Evolutionary conservation across 1,140 invertebrate species (phyloP), one percentile per base, ranked within the genome.

Genomic region (Bombus confusus): DNA sequence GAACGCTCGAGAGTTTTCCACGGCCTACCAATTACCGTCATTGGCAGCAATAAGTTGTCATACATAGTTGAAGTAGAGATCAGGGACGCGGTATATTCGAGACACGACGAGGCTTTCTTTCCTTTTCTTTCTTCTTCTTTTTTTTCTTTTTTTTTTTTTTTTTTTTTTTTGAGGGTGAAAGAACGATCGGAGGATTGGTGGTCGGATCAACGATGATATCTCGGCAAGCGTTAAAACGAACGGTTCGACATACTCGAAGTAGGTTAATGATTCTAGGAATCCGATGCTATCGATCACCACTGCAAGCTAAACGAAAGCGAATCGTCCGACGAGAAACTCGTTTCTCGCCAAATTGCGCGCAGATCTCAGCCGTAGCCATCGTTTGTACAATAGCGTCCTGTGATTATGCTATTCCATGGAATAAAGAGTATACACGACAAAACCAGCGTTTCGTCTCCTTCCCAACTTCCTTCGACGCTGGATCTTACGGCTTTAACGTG

Each of bases 261-360:
- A 52, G 74, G 74, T 76, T 62, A 82, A 57, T 34, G 52, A 74
- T 76, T 39, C 41, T 28, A 76, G 62, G 47, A 76, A 77, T 83
- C 41, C 39, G 47, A 71, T 15, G 43, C 72, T 66, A 52, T 83
- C 72, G 41, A 76, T 68, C 57, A 41, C 43, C n/a, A 18, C n/a
- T 62, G 34, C 5, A 57, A 62, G 39, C 34, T 77, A 41, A 62
- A 75, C 31, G 73, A 83, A 83, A 83, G 73, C 39, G 73, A 83
- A 77, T 75, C 62, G 80, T 34, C 3, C 72, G 12, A 52, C 41
- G 41, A n/a, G 73, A 47, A 83, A 77, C 73, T 34, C 69, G 18
- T 64, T 34, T 57, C 52, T n/a, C 28, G 37, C 39, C 6, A 41
- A 72, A 72, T 9, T 39, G 15, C 18, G 52, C 28, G 31, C 57